These are phyloP conservation scores for Xylocopa sonorina DNA, from an alignment of 1,140 invertebrate genomes.

Conservation along the genomic window DNA sequence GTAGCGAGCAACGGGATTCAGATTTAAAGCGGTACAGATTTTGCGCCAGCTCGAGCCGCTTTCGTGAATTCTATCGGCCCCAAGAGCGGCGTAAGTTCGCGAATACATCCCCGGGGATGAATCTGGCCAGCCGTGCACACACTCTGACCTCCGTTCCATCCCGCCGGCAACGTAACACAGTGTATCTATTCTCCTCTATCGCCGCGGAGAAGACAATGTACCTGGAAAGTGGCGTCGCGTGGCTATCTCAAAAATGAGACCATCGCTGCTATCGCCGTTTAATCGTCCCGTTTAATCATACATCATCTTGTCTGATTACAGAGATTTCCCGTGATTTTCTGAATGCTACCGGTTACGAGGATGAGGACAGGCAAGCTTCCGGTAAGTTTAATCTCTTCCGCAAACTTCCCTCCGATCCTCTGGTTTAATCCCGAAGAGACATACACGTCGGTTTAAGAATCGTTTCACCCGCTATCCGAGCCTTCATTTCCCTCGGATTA, in stretches of 20 bases:
- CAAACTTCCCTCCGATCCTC: slow-evolving; percentile 43
- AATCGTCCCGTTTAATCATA: slow-evolving; percentile 1
- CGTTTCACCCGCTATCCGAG: slow-evolving; percentile 28
- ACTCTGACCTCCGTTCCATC: slow-evolving; percentile 33
- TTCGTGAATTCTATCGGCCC: slow-evolving; percentile 49
- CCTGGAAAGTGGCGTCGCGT: background rate
- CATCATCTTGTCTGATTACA: slow-evolving; percentile 37
- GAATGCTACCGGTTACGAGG: background rate
- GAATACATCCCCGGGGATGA: slow-evolving; percentile 64
- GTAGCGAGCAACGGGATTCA: background rate
- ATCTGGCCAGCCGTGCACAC: slow-evolving; percentile 46
- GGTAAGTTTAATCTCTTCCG: slow-evolving; percentile 50
- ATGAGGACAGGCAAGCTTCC: background rate
- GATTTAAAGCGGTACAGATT: slow-evolving; percentile 26
- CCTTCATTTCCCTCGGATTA: slow-evolving; percentile 16
- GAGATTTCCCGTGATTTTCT: background rate
- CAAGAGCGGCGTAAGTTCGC: slow-evolving; percentile 62
- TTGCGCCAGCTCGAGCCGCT: slow-evolving; percentile 14
- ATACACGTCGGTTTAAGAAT: slow-evolving; percentile 57
- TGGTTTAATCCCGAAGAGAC: slow-evolving; percentile 55
- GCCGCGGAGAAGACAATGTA: no score
- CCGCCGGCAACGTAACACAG: background rate
- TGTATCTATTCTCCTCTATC: slow-evolving; percentile 45
- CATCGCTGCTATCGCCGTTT: background rate
- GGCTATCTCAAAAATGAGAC: slow-evolving; percentile 2